These are phyloP conservation scores for Plectus sambesii DNA, from an alignment of 1,140 invertebrate species.

Conservation along the genomic window DNA sequence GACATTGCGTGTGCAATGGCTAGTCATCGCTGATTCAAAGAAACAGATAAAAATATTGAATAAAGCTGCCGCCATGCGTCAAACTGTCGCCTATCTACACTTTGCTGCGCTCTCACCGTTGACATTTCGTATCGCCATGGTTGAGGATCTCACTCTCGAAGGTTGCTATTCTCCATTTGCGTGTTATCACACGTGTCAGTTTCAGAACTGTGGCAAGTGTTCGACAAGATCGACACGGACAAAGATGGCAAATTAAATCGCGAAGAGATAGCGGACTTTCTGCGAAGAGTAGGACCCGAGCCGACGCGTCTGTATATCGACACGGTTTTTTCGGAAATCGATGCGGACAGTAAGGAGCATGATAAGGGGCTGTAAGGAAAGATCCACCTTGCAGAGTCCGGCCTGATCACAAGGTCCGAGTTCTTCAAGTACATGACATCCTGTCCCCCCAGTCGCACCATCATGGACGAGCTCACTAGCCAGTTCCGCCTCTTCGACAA, in stretches of 20 bases:
- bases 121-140: too few species aligned
- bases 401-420: constrained; percentile 40
- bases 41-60: too few species aligned
- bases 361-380: too few species aligned
- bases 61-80: too few species aligned
- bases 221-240: constrained; percentile 40
- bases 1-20: too few species aligned
- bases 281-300: constrained; percentile 36
- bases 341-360: constrained; percentile 34
- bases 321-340: constrained; percentile 42
- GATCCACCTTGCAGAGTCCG: constrained; percentile 32
- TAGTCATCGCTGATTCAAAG: too few species aligned
- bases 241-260: constrained; percentile 37
- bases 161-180: too few species aligned
- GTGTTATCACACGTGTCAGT: too few species aligned
- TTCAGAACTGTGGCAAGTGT: constrained; percentile 37
- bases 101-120: too few species aligned
- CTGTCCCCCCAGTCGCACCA: constrained; percentile 36
- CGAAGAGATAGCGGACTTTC: constrained; percentile 35
- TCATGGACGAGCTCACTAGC: constrained; percentile 30
- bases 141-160: too few species aligned
- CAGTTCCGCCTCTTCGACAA: constrained; percentile 27
- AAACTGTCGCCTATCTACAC: too few species aligned
- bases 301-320: constrained; percentile 39
- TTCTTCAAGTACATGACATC: constrained; percentile 37